Base-by-base conservation (phyloP, 2,888 invertebrate genomes). In the Patella depressa region DNA sequence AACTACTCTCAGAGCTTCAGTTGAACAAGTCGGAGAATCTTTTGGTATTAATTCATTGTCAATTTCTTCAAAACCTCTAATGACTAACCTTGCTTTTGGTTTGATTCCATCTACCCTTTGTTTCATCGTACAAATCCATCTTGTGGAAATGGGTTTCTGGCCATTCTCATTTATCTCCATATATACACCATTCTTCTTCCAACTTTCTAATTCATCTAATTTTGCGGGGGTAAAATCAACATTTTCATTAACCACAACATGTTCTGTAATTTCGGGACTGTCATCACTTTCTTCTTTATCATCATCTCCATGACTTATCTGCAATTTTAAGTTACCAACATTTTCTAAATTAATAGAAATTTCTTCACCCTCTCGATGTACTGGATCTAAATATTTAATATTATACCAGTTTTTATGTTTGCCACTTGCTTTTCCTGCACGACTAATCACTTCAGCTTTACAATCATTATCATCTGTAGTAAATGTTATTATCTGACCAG, bases 61-160 rank as follows among this genome's bases (percentile, higher is more conserved):
- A n/a, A 45, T 53, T 57, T 74, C 78, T 74, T 78, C 78, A 73
- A 78, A 78, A 12, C 76, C 76, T 70, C 78, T 72, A 4, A 59
- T 76, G 17, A 76, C 79, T 69, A 72, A 55, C 57, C 79, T 55
- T 15, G 78, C 73, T 71, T 78, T 76, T 7, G 73, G 70, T 29
- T 45, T 71, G 2, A 73, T 54, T 19, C 71, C 76, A 24, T 57
- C 57, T 15, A 54, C n/a, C 17, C 19, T 53, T 53, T 76, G 34
- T n/a, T 73, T 73, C n/a, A 73, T 17, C 54, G 79, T 79, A 19
- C 45, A 73, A 29, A 76, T 71, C 76, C 76, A 79, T 34, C 76
- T 14, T 3, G 72, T 73, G 12, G 78, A 72, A 53, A 78, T 69
- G n/a, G 15, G 3, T 57, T 59, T 69, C 19, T 78, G 45, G 24